Evolutionary conservation across 53 echinoderm and acorn worm genomes (phyloP), one percentile per base, ranked within the genome.

Genomic region (Holothuria scabra): DNA sequence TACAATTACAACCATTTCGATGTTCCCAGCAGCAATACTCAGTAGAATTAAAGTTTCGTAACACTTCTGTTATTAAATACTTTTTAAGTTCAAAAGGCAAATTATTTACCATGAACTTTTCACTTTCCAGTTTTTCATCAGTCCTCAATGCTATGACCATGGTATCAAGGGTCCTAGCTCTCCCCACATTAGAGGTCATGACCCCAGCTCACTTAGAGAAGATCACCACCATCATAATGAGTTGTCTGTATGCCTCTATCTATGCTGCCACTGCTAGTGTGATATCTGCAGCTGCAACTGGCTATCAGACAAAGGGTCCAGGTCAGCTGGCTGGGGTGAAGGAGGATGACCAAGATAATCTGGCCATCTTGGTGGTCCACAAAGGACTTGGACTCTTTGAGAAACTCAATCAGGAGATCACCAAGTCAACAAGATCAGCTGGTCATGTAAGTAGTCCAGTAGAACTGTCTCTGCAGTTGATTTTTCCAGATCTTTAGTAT

Each of bases 121-220:
- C 46, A 76, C 75, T 37, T 58, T 46, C 16, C 87, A 97, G 97
- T 79, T 97, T 94, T 59, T 92, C 94, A 24, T 97, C 97, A 0
- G 85, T 97, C 31, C 88, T 94, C 23, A 97, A 97, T 82, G 97
- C 94, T 86, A 97, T 97, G 92, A 92, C 89, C 76, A 97, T 97
- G 38, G 97, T 97, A 48, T 92, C 91, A 63, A 90, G 94, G 21
- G 94, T 92, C 60, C 92, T 97, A 16, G 88, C 93, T 84, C 89
- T 97, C 28, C 97, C 97, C 21, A 97, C 94, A 79, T 89, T 97
- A 22, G 97, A 97, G 79, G 94, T 92, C 79, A 90, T 97, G 92
- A 97, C 97, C 79, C 86, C 94, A 21, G 75, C 82, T 76, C 97
- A 93, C 88, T 88, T 97, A 70, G 94, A 93, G 89, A 93, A 97